A percentile compares a stretch with the other conserved stretches of the same genome.
These are phyloP conservation scores for Chloroclystis v-ata DNA, from an alignment of 2,888 invertebrate species.

Conservation along the genomic window DNA sequence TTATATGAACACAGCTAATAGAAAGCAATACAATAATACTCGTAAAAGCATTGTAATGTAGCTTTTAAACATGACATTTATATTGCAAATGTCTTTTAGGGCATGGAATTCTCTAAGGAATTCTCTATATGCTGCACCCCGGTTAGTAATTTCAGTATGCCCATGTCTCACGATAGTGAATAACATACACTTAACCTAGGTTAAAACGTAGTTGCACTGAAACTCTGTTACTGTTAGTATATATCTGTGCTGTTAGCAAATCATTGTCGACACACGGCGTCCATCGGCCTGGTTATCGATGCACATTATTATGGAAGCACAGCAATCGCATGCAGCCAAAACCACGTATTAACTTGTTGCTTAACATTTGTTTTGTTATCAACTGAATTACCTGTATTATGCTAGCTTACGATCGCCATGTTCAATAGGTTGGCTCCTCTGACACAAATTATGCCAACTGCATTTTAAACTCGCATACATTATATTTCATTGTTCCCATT, in stretches of 20 bases:
- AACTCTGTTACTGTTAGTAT: too few relatives aligned
- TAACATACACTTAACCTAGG: not conserved
- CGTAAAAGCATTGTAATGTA: too few relatives aligned
- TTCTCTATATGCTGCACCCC: not conserved
- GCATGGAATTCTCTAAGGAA: not conserved
- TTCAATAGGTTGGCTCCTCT: slow-evolving; percentile 38
- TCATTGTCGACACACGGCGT: slow-evolving; percentile 9
- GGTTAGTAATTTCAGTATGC: not conserved
- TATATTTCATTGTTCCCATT: slow-evolving; percentile 66
- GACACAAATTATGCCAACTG: slow-evolving; percentile 52
- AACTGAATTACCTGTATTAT: slow-evolving; percentile 33
- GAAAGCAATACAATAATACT: too few relatives aligned
- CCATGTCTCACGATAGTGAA: not conserved
- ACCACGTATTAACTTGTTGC: slow-evolving; percentile 26
- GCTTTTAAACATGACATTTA: not conserved
- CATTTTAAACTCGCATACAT: slow-evolving; percentile 55
- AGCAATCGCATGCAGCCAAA: slow-evolving; percentile 13
- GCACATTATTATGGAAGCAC: slow-evolving; percentile 13
- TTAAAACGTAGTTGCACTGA: not conserved
- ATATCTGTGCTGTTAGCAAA: slow-evolving; percentile 14
- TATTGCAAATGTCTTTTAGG: not conserved
- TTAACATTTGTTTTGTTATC: slow-evolving; percentile 33
- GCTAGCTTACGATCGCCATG: slow-evolving; percentile 29
- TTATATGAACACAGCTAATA: too few relatives aligned
- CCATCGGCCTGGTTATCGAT: slow-evolving; percentile 9